phyloP scores from a whole-genome alignment of 2,113 vertebrate genomes.

The Stegostoma tigrinum region DNA sequence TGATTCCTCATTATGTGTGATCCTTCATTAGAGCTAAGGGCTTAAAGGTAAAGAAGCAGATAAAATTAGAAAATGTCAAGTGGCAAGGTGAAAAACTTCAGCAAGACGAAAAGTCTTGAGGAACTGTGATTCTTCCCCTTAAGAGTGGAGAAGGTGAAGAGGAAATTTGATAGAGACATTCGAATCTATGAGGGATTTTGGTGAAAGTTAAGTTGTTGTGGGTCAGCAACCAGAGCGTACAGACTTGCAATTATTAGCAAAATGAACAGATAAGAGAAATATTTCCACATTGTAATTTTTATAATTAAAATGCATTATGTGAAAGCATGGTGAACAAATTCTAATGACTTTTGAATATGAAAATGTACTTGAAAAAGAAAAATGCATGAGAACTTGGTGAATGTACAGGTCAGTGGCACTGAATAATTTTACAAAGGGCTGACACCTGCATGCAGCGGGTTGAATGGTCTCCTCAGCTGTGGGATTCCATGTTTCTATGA shows the following conservation, averaged over 20 bases:
- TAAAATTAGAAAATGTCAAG: background rate
- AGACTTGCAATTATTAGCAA: background rate
- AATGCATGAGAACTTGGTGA: background rate
- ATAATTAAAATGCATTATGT: background rate
- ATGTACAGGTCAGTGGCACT: background rate
- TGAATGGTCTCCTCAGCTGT: background rate
- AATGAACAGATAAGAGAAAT: background rate
- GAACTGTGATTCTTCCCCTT: background rate
- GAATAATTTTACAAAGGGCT: background rate
- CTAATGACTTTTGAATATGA: background rate
- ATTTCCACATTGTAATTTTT: background rate
- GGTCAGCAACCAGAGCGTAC: background rate
- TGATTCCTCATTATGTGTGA: background rate
- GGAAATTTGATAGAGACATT: background rate
- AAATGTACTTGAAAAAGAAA: background rate
- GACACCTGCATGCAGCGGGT: background rate
- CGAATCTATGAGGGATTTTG: background rate
- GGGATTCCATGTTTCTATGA: background rate
- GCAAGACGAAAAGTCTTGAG: background rate
- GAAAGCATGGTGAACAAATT: background rate
- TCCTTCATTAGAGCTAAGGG: background rate
- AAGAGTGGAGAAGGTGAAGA: background rate
- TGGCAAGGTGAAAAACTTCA: background rate
- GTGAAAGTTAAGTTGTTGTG: background rate
- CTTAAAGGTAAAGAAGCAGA: background rate